phyloP scores from a whole-genome alignment of 2,797 vertebrate species.

The Malacoraja senta region DNA sequence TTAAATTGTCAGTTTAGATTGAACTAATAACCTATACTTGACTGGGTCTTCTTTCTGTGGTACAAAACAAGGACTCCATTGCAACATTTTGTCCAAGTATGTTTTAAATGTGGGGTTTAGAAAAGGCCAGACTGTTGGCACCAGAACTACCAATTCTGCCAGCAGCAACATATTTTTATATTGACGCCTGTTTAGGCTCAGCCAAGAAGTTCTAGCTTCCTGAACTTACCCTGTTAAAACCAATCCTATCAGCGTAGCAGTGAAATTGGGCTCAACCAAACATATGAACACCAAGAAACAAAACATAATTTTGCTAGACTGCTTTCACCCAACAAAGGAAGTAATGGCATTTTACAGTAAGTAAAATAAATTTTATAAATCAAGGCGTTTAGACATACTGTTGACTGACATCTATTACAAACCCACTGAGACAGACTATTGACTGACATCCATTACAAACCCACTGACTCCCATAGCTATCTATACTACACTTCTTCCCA shows the following conservation, averaged over 20 bases:
- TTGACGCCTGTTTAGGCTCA: not conserved
- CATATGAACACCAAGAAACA: not conserved
- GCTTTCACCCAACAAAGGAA: not conserved
- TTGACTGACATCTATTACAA: too few relatives aligned
- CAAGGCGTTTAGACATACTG: not conserved
- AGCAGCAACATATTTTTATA: not conserved
- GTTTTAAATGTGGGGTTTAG: not conserved
- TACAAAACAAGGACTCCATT: not conserved
- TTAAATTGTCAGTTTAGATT: slow-evolving; percentile 18
- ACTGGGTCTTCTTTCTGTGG: not conserved
- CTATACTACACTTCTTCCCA: too few relatives aligned
- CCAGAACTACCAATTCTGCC: not conserved
- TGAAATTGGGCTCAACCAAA: not conserved
- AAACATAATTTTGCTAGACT: not conserved
- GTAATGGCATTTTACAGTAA: not conserved
- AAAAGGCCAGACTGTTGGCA: slow-evolving; percentile 4
- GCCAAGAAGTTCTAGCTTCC: not conserved
- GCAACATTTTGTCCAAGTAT: not conserved
- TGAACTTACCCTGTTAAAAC: not conserved
- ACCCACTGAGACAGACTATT: too few relatives aligned
- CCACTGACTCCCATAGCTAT: too few relatives aligned
- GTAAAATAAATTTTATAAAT: not conserved
- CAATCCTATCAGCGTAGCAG: not conserved
- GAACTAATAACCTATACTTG: not conserved
- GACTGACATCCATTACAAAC: too few relatives aligned